Percentiles rank a stretch among this genome's conserved stretches.
These are phyloP conservation scores for Drosophila setosimentum DNA, from an alignment of 2,888 invertebrate genomes.

Conservation along the genomic window DNA sequence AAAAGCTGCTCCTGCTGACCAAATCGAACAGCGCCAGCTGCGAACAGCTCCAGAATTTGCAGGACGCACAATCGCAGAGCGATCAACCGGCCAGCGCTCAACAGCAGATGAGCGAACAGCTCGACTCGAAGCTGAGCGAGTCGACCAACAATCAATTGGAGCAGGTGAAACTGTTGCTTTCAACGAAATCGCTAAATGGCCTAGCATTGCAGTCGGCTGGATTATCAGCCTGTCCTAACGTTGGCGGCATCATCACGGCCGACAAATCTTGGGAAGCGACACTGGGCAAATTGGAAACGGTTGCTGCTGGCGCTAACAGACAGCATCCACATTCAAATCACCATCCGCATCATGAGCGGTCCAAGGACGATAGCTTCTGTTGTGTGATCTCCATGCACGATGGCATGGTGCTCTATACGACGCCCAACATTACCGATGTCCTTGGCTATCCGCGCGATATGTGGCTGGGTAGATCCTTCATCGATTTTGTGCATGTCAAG, in stretches of 20 bases:
- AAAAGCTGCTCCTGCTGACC: conserved; percentile 4
- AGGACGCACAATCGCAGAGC: conserved; percentile 27
- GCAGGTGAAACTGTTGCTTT: conserved; percentile 63
- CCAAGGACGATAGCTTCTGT: conserved; percentile 89
- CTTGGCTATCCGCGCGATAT: conserved; percentile 93
- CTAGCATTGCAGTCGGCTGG: conserved; percentile 3
- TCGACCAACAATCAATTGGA: conserved; percentile 56
- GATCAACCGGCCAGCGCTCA: conserved; percentile 44
- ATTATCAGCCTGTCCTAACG: background rate
- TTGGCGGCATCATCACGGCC: conserved; percentile 41
- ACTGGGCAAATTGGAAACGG: conserved; percentile 69
- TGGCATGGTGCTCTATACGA: conserved; percentile 92
- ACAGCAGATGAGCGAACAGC: conserved; percentile 41
- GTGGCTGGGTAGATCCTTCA: conserved; percentile 94
- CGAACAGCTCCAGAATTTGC: conserved; percentile 50
- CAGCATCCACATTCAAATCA: background rate
- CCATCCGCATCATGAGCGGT: conserved; percentile 34
- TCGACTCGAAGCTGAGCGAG: conserved; percentile 65
- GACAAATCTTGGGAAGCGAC: conserved; percentile 75
- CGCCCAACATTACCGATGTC: conserved; percentile 88
- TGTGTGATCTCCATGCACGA: conserved; percentile 93
- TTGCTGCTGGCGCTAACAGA: background rate
- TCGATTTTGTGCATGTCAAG: conserved; percentile 94
- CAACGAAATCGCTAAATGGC: conserved; percentile 61
- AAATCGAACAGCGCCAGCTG: conserved; percentile 32